These are phyloP conservation scores for Sylvilagus bachmani DNA, from an alignment of 2,113 vertebrate genomes.

Conservation along the genomic window DNA sequence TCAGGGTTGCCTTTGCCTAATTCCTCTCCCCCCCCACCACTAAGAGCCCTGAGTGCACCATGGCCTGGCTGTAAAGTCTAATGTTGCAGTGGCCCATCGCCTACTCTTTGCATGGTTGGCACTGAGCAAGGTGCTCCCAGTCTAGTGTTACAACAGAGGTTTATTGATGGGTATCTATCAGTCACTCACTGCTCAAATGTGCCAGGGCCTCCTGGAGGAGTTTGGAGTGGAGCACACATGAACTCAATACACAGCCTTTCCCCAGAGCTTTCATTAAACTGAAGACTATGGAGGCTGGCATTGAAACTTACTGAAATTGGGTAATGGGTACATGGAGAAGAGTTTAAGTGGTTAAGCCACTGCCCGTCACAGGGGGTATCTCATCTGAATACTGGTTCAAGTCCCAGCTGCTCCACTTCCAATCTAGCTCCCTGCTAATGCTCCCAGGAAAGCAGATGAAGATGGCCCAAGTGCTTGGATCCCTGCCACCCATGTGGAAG, in stretches of 20 bases:
- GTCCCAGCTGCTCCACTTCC: no score
- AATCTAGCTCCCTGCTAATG: no score
- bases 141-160: neutral
- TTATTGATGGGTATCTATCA: neutral
- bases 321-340: no score
- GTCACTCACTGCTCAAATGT: accelerated
- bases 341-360: no score
- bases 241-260: neutral
- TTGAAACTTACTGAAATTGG: no score
- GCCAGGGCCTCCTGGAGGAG: neutral
- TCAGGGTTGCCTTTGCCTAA: neutral
- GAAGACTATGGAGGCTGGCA: no score
- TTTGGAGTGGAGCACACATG: accelerated
- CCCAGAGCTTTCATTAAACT: neutral
- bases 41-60: neutral
- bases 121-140: neutral
- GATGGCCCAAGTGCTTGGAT: no score
- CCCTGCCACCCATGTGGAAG: no score
- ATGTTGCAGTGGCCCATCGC: neutral
- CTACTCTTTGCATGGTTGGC: neutral
- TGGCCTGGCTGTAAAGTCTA: neutral
- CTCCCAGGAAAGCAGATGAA: no score
- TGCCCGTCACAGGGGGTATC: no score
- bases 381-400: no score
- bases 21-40: neutral